Evolutionary conservation across 2,797 vertebrate genomes (phyloP).

Genomic region (Lacerta viridis): DNA sequence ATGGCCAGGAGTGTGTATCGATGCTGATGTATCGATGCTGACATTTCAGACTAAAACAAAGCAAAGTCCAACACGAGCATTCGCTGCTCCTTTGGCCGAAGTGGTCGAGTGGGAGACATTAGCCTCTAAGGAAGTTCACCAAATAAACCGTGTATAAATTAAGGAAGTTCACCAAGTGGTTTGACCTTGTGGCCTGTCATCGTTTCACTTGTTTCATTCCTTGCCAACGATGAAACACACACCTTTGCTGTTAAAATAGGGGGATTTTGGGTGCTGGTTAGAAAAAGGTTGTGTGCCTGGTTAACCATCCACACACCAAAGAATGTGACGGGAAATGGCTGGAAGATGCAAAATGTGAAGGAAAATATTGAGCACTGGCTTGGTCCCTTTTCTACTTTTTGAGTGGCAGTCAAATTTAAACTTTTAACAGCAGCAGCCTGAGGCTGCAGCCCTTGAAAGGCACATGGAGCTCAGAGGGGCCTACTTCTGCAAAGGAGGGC

Average conservation of each 20-base stretch:
- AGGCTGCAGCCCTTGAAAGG: slow-evolving; percentile 35
- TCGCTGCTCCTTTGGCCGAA: background rate
- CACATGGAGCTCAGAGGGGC: too few relatives aligned
- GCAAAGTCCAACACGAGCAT: too few relatives aligned
- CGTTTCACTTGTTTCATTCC: background rate
- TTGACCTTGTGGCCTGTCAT: too few relatives aligned
- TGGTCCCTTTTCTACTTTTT: slow-evolving; percentile 81
- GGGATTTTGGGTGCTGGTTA: background rate
- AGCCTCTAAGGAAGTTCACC: background rate
- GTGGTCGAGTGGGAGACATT: background rate
- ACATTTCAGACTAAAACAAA: too few relatives aligned
- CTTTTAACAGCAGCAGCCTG: slow-evolving; percentile 66
- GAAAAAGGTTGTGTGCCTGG: background rate
- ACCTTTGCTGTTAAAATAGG: too few relatives aligned
- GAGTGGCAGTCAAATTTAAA: slow-evolving; percentile 84
- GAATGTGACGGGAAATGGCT: slow-evolving; percentile 69
- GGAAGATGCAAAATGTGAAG: slow-evolving; percentile 70
- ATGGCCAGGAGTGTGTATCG: too few relatives aligned
- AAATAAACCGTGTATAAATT: background rate
- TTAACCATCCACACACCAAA: slow-evolving; percentile 6
- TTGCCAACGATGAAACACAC: background rate
- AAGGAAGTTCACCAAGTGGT: background rate
- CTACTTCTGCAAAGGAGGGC: too few relatives aligned
- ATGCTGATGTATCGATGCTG: too few relatives aligned
- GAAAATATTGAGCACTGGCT: slow-evolving; percentile 82